Evolutionary conservation across 2,113 vertebrate species (phyloP), one percentile per base, ranked within the genome.

Genomic region (Crotalus tigris): DNA sequence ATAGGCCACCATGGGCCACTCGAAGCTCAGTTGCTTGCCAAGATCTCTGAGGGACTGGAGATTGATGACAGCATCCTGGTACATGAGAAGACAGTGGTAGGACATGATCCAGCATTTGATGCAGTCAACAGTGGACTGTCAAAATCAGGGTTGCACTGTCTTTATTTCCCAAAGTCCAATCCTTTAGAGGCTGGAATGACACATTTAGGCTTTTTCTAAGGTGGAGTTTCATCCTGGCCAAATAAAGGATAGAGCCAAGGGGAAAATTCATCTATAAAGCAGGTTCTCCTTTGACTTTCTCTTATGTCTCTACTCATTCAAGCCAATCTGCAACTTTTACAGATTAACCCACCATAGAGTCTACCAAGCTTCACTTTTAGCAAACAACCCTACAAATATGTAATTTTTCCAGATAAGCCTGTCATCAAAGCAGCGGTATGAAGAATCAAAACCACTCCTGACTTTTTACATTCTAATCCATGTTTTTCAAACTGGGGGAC

Each of bases 41-140:
- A 98, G 95, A 49, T 98, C 97, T 94, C 97, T 93, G 92, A 98
- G 93, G 1, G 97, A 98, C 91, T 98, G 98, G 90, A 97, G 95
- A 92, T 98, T 98, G 90, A 98, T 98, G 17, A 98, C 98, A 91
- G 98, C 98, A 96, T 98, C 98, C 98, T 98, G 61, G 29, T n/a
- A 11, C 86, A 90, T 55, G 6, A 54, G n/a, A 29, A 11, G 11
- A 61, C 44, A 64, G 64, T 58, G 13, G 7, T 46, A 6, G 33
- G 17, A 81, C 49, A 19, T 54, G 39, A 7, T 46, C 12, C 19
- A 23, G 23, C 39, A 58, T 19, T 91, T 29, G 19, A 39, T 24
- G 53, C 12, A 44, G 51, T 53, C 21, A 59, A 59, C 58, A 58
- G 13, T 39, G 54, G 49, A 51, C 49, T 9, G 57, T 26, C 29